Conservation (phyloP, 2,888 invertebrate genomes). For the Eupithecia inturbata region DNA sequence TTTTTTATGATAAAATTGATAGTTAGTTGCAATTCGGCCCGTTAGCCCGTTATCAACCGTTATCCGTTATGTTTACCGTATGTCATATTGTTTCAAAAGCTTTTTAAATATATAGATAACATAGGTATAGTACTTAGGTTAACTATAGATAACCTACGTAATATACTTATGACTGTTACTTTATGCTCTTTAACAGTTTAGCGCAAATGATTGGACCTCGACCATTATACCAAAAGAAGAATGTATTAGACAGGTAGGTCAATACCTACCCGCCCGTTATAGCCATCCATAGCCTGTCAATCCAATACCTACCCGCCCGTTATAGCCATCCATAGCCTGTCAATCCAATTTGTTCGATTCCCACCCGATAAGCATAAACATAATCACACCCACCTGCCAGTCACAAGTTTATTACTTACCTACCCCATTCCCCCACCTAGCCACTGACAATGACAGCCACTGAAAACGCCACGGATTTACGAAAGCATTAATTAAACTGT, state of each 20-base stretch:
- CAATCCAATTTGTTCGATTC: conserved; percentile 16
- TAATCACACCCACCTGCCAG: conserved; percentile 24
- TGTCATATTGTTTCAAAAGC: too few relatives aligned
- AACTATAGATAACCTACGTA: too few relatives aligned
- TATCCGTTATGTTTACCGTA: too few relatives aligned
- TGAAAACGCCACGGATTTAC: conserved; percentile 58
- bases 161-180: too few relatives aligned
- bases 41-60: too few relatives aligned
- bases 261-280: not conserved
- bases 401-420: conserved; percentile 20
- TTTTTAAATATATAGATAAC: too few relatives aligned
- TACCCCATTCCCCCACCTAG: conserved; percentile 11
- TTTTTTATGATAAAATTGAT: not conserved
- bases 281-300: conserved; percentile 1
- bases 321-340: not conserved
- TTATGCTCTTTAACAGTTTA: not conserved
- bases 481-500: conserved; percentile 61
- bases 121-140: too few relatives aligned
- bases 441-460: conserved; percentile 50
- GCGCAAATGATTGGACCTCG: not conserved
- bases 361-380: conserved; percentile 12
- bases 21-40: not conserved
- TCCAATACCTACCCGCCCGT: not conserved
- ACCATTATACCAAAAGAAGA: not conserved
- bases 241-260: not conserved